Evolutionary conservation across 2,797 vertebrate genomes (phyloP).

Genomic region (Pyrocephalus nanus): DNA sequence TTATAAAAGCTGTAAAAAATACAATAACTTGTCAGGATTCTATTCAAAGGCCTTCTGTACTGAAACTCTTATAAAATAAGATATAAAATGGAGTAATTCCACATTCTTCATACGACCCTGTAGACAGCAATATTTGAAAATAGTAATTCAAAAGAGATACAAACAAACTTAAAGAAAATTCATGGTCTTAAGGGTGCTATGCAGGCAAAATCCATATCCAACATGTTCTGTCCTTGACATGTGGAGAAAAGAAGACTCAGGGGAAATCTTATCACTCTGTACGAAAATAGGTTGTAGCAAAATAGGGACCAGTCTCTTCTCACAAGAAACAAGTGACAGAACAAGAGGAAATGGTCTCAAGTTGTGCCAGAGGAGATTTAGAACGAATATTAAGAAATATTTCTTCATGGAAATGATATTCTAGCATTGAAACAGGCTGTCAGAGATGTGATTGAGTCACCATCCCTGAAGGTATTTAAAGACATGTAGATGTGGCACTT

Average conservation of each 20-base stretch:
- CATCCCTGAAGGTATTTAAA: not conserved
- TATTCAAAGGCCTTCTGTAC: not conserved
- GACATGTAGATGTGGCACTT: too few relatives aligned
- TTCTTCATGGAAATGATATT: not conserved
- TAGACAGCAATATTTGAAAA: not conserved
- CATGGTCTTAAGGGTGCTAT: not conserved
- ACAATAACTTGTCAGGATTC: not conserved
- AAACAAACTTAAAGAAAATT: not conserved
- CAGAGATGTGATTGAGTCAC: not conserved
- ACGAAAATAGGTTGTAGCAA: not conserved
- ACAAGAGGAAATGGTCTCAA: not conserved
- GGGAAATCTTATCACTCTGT: not conserved
- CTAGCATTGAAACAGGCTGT: not conserved
- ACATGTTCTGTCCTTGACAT: not conserved
- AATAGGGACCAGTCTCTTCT: not conserved
- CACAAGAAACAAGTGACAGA: not conserved
- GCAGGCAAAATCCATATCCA: not conserved
- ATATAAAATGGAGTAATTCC: not conserved
- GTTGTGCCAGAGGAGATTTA: not conserved
- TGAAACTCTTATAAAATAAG: not conserved
- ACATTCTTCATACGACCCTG: not conserved
- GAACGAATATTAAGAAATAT: not conserved
- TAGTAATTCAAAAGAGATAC: not conserved
- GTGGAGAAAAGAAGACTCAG: rapidly evolving
- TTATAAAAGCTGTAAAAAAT: not conserved